A percentile compares a stretch with the other conserved stretches of the same genome.
Evolutionary conservation across 2,113 vertebrate genomes (phyloP).

Genomic region (Edolisoma coerulescens): DNA sequence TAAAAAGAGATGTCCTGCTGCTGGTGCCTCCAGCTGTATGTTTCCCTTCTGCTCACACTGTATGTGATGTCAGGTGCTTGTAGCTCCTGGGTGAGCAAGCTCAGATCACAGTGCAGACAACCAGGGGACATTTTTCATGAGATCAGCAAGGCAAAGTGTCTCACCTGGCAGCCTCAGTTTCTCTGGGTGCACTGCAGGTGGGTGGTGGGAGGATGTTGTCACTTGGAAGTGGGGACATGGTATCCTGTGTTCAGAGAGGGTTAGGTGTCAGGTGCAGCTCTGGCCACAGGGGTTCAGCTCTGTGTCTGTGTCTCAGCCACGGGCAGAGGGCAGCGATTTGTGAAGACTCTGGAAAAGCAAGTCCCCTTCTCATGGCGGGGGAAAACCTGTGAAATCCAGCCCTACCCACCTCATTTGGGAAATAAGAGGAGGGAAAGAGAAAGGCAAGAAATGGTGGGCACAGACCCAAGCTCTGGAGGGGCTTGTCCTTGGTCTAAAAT

Average conservation of each 20-base stretch:
- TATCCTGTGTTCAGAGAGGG: background rate
- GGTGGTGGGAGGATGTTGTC: rapidly evolving
- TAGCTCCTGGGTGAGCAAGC: background rate
- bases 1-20: background rate
- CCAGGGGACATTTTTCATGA: background rate
- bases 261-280: background rate
- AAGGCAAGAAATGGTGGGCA: background rate
- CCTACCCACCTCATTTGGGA: background rate
- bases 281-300: background rate
- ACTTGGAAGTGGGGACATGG: background rate
- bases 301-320: background rate
- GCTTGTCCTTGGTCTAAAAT: background rate
- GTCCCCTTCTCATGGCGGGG: rapidly evolving
- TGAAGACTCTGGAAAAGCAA: background rate
- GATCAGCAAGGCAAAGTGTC: background rate
- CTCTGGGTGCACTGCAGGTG: background rate
- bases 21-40: background rate
- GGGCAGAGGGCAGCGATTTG: background rate
- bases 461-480: background rate
- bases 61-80: background rate
- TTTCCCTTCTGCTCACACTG: background rate
- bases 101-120: background rate
- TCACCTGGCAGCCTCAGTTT: background rate
- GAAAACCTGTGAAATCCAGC: background rate
- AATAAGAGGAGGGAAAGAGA: background rate